Conservation (phyloP, 2,888 invertebrate species). For the Blastobasis lacticolella region DNA sequence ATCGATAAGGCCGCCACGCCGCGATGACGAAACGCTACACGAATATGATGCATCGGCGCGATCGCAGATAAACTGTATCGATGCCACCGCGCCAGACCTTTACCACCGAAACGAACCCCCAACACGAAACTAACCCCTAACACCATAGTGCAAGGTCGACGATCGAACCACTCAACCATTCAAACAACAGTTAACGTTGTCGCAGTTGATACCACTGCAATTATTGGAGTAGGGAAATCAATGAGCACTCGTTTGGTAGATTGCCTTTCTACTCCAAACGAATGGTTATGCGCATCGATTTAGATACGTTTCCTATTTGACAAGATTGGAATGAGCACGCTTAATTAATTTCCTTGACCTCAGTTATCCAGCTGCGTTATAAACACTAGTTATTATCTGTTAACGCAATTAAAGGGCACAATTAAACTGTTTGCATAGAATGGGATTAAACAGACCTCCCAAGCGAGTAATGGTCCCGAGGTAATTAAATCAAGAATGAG, state of each 20-base stretch:
- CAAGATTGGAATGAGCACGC: too few relatives aligned
- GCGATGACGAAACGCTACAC: conserved; percentile 60
- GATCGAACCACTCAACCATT: too few relatives aligned
- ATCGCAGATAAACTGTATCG: conserved; percentile 46
- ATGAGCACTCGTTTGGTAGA: conserved; percentile 61
- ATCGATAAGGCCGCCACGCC: conserved; percentile 35
- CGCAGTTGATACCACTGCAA: conserved; percentile 41
- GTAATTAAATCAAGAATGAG: conserved; percentile 51
- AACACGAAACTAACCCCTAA: too few relatives aligned
- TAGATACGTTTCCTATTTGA: conserved; percentile 24
- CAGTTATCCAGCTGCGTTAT: too few relatives aligned
- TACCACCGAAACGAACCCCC: too few relatives aligned
- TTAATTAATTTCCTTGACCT: too few relatives aligned
- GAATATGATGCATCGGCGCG: conserved; percentile 68
- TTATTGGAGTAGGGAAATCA: conserved; percentile 63
- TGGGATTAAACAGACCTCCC: background rate
- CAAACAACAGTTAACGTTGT: conserved; percentile 6
- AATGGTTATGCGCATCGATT: conserved; percentile 40
- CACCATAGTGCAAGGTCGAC: too few relatives aligned
- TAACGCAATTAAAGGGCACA: too few relatives aligned
- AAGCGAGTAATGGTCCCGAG: conserved; percentile 12
- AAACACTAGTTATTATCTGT: too few relatives aligned
- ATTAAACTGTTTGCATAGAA: too few relatives aligned
- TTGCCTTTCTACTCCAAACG: conserved; percentile 53
- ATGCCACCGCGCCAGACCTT: conserved; percentile 22